A percentile compares a stretch with the other conserved stretches of the same genome.
These are phyloP conservation scores for Myanophis thanlyinensis DNA, from an alignment of 2,113 vertebrate genomes.

Conservation along the genomic window DNA sequence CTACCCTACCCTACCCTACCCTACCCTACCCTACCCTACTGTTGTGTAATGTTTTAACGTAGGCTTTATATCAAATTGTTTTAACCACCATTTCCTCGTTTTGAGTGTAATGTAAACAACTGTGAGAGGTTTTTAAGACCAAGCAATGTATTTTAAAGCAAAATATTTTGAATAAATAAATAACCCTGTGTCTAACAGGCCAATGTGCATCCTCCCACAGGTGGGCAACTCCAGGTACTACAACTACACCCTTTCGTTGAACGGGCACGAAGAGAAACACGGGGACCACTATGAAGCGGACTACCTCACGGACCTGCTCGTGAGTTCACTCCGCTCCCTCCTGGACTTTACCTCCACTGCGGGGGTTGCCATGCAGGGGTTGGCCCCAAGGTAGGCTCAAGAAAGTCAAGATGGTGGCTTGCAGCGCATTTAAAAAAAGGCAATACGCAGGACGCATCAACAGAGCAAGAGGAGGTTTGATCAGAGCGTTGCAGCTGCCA, in stretches of 20 bases:
- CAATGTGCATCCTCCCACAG: slow-evolving; percentile 43
- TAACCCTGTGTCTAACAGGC: background rate
- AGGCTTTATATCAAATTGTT: background rate
- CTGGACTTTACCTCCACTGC: background rate
- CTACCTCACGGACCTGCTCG: slow-evolving; percentile 82
- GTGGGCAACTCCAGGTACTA: slow-evolving; percentile 85
- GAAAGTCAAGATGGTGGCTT: background rate
- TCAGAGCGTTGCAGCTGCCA: background rate
- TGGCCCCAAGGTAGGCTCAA: background rate
- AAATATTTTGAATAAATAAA: background rate
- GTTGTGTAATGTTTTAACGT: background rate
- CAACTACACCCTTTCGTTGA: slow-evolving; percentile 83
- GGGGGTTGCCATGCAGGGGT: background rate
- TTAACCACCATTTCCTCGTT: background rate
- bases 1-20: no score
- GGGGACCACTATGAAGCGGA: slow-evolving; percentile 77
- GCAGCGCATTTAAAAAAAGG: background rate
- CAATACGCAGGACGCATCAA: background rate
- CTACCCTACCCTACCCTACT: no score
- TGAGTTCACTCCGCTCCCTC: slow-evolving; percentile 46
- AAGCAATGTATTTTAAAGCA: background rate
- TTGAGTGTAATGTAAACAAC: background rate
- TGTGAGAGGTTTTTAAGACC: background rate
- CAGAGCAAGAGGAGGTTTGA: background rate
- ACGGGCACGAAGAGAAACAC: slow-evolving; percentile 73